Evolutionary conservation across 2,888 invertebrate species (phyloP).

Genomic region (Volucella bombylans): DNA sequence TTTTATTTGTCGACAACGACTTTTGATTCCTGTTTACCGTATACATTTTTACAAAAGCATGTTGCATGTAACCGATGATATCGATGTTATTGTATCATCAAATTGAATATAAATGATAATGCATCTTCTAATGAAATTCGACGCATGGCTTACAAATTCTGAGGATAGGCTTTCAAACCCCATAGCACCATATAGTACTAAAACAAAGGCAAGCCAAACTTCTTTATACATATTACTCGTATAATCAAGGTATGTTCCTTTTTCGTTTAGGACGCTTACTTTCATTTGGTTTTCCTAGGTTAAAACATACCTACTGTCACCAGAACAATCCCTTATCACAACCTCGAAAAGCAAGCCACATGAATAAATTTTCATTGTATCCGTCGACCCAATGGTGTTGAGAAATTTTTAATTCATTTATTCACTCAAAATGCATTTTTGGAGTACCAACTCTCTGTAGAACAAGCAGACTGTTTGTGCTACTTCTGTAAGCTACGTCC

Average conservation of each 20-base stretch:
- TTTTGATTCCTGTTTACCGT: too few relatives aligned
- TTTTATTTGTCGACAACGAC: too few relatives aligned
- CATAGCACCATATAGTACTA: too few relatives aligned
- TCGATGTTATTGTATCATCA: too few relatives aligned
- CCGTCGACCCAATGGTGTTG: slow-evolving; percentile 54
- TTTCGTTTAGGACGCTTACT: slow-evolving; percentile 13
- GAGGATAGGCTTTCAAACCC: too few relatives aligned
- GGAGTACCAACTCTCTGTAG: slow-evolving; percentile 53
- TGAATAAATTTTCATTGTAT: slow-evolving; percentile 71
- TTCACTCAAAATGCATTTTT: slow-evolving; percentile 68
- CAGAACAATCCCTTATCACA: slow-evolving; percentile 19
- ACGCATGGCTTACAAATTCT: too few relatives aligned
- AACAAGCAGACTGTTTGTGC: slow-evolving; percentile 55
- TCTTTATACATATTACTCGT: not conserved
- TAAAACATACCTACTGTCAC: slow-evolving; percentile 20
- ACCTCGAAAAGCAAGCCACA: slow-evolving; percentile 62
- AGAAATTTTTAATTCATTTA: slow-evolving; percentile 72
- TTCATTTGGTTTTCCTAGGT: slow-evolving; percentile 1
- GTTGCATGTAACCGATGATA: too few relatives aligned
- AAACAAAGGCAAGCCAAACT: too few relatives aligned
- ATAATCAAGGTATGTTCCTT: slow-evolving; percentile 25
- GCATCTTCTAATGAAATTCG: too few relatives aligned
- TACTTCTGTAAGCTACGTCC: not conserved
- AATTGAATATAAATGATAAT: too few relatives aligned
- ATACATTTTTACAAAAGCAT: too few relatives aligned